These are phyloP conservation scores for Irena cyanogastra DNA, from an alignment of 2,113 vertebrate species.

Conservation along the genomic window DNA sequence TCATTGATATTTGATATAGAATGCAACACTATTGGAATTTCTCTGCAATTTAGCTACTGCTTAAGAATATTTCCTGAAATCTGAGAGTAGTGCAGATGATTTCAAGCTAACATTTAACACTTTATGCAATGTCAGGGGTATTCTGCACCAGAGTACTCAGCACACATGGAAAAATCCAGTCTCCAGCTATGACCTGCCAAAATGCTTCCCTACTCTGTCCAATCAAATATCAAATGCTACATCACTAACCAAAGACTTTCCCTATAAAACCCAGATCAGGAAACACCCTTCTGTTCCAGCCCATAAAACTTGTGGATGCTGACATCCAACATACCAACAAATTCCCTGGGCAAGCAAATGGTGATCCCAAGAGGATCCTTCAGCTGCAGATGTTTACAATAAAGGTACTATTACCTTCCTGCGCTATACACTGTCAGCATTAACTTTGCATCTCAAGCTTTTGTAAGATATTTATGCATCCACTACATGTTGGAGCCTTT, in stretches of 20 bases:
- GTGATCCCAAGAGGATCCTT: conserved; percentile 25
- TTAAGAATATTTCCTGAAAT: conserved; percentile 2
- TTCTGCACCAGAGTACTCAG: neutral
- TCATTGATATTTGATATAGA: conserved; percentile 34
- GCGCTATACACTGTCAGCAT: neutral
- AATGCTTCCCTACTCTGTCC: neutral
- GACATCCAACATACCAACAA: conserved; percentile 40
- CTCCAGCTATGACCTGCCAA: neutral
- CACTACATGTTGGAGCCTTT: neutral
- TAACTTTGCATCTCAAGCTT: neutral
- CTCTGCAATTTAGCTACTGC: neutral
- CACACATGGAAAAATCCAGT: neutral
- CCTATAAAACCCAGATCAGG: conserved; percentile 20
- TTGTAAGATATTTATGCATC: conserved; percentile 8
- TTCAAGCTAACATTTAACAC: neutral
- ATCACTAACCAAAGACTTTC: neutral
- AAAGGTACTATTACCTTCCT: neutral
- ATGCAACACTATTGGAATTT: neutral
- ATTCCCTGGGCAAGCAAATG: conserved; percentile 40
- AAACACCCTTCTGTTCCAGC: conserved; percentile 37
- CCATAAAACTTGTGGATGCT: conserved; percentile 34
- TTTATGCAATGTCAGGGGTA: neutral
- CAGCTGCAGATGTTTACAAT: conserved; percentile 28
- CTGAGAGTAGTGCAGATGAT: neutral
- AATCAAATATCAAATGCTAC: neutral